Percentiles rank a stretch among this genome's conserved stretches.
Conservation (phyloP, 2,113 vertebrate species). For the Myodes glareolus region DNA sequence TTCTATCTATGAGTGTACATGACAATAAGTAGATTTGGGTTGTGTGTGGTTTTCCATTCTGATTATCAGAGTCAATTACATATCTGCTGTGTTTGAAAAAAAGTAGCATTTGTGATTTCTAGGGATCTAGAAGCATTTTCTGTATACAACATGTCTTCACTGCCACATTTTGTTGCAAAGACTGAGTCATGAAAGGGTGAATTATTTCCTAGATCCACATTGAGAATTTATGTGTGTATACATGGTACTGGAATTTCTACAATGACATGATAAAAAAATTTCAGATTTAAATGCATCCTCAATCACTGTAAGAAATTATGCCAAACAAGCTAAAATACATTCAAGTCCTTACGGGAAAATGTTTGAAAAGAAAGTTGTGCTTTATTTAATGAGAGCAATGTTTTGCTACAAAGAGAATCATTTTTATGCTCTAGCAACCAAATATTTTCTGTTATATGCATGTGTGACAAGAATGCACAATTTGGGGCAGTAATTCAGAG, state of each 20-base stretch:
- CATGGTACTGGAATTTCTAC: conserved; percentile 57
- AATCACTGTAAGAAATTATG: conserved; percentile 77
- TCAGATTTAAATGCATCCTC: conserved; percentile 68
- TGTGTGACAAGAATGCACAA: conserved; percentile 68
- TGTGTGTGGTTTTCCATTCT: neutral
- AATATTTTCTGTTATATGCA: conserved; percentile 70
- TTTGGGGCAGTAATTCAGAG: conserved; percentile 73
- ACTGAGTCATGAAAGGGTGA: conserved; percentile 54
- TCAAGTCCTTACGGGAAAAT: conserved; percentile 57
- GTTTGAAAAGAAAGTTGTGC: conserved; percentile 75
- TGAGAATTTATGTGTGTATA: conserved; percentile 20
- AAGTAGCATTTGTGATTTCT: neutral
- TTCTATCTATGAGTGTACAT: neutral
- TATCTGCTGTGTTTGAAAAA: conserved; percentile 48
- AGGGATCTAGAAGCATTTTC: neutral
- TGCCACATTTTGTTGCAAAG: conserved; percentile 56
- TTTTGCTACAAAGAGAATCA: conserved; percentile 79
- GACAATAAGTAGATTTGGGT: conserved; percentile 20
- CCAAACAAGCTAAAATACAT: conserved; percentile 79
- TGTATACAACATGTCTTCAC: neutral
- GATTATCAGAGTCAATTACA: conserved; percentile 21
- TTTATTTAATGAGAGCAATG: conserved; percentile 82
- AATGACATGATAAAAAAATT: conserved; percentile 57
- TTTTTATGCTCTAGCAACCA: conserved; percentile 78
- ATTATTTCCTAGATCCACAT: conserved; percentile 9